A percentile compares a stretch with the other conserved stretches of the same genome.
phyloP scores from a whole-genome alignment of 2,888 invertebrate species.

The Mythimna albipuncta region DNA sequence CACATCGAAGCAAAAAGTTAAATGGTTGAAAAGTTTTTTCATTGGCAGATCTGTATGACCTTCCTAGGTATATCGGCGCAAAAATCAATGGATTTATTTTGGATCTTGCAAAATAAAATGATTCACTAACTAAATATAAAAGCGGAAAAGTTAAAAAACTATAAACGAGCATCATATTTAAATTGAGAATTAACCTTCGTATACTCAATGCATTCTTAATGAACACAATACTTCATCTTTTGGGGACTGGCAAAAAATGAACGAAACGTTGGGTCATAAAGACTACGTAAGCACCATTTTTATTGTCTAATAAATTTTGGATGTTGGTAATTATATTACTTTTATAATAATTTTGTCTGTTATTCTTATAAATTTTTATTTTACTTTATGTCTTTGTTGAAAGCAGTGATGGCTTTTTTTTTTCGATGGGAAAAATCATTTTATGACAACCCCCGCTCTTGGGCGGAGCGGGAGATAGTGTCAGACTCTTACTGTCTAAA shows the following conservation, averaged over 20 bases:
- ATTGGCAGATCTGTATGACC: no score
- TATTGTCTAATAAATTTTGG: background rate
- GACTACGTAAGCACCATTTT: slow-evolving; percentile 1
- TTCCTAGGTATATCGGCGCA: no score
- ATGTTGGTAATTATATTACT: slow-evolving; percentile 10
- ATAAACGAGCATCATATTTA: slow-evolving; percentile 2
- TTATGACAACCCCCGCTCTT: no score
- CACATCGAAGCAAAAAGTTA: no score
- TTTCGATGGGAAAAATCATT: no score
- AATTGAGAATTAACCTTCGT: slow-evolving; percentile 1
- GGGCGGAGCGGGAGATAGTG: no score
- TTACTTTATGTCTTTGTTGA: no score
- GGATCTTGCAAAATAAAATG: background rate
- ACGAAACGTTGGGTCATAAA: slow-evolving; percentile 17
- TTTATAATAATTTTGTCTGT: background rate
- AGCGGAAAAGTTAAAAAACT: background rate
- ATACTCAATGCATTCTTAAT: slow-evolving; percentile 25
- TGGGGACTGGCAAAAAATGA: slow-evolving; percentile 15
- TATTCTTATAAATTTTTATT: no score
- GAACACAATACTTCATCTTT: slow-evolving; percentile 11
- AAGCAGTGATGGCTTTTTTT: no score
- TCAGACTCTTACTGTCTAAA: no score
- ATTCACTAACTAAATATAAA: slow-evolving; percentile 1
- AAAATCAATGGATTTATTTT: no score
- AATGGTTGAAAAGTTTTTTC: no score